phyloP scores from a whole-genome alignment of 2,113 vertebrate species.

The Poeciliopsis occidentalis region DNA sequence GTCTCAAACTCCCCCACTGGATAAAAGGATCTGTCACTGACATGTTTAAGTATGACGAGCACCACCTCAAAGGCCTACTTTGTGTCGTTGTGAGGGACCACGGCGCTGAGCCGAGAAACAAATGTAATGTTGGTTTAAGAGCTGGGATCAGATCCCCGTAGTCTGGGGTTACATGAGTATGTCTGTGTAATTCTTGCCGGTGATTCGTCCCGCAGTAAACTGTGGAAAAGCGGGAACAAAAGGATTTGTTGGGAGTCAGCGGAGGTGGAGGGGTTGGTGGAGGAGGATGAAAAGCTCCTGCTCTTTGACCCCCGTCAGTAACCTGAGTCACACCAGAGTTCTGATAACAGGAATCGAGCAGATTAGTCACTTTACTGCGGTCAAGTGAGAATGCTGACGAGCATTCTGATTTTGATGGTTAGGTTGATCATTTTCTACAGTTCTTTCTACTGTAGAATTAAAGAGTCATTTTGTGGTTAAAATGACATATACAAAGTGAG shows the following conservation, averaged over 20 bases:
- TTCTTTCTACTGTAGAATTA: background rate
- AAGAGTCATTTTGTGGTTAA: background rate
- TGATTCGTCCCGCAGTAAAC: conserved; percentile 63
- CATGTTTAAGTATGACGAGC: conserved; percentile 30
- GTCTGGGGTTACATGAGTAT: conserved; percentile 63
- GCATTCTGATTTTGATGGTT: background rate
- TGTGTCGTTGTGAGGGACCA: conserved; percentile 45
- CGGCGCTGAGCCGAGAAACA: conserved; percentile 41
- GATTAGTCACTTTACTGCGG: conserved; percentile 58
- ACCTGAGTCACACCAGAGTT: conserved; percentile 62
- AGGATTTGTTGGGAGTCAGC: conserved; percentile 52
- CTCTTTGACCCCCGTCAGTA: conserved; percentile 68
- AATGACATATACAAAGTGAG: background rate
- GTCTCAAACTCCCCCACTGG: conserved; percentile 37
- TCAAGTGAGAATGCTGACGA: conserved; percentile 20
- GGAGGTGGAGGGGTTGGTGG: conserved; percentile 28
- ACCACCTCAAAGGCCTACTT: conserved; percentile 17
- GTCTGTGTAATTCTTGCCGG: conserved; percentile 62
- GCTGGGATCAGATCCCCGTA: conserved; percentile 59
- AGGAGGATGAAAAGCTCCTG: conserved; percentile 19
- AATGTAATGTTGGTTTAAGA: conserved; percentile 48
- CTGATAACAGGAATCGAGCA: conserved; percentile 54
- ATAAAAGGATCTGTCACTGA: conserved; percentile 52
- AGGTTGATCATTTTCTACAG: background rate
- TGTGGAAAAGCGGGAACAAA: conserved; percentile 56